Evolutionary conservation across 64 coral and sea anemone genomes (phyloP), one percentile per base, ranked within the genome.

Genomic region (Porites lutea): DNA sequence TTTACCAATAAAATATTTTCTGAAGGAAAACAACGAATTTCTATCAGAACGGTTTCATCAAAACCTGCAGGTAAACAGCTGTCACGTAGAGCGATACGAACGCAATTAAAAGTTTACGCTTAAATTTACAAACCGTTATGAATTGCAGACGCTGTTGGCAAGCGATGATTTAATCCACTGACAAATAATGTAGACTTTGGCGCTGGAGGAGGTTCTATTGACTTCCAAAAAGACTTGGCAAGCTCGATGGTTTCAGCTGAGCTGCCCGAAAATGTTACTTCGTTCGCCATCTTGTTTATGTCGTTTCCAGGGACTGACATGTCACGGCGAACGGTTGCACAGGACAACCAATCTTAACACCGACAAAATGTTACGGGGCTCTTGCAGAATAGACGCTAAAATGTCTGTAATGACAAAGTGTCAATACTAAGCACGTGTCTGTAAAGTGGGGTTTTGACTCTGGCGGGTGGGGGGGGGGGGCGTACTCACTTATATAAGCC

Each of bases 221-320:
- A 72, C 65, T 93, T 88, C 95, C 95, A 96, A 84, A 96, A 96
- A 14, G 86, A 59, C 52, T 96, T 96, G 48, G 95, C 95, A 70
- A 83, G 19, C 45, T 96, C 95, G 65, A 93, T 93, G 43, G 92
- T 91, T 76, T 96, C 90, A 13, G 78, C 11, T 21, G 90, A 96
- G 59, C 90, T 96, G 3, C 90, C 86, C 65, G 90, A 89, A 48
- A 96, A 96, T 44, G 23, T 74, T 15, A 96, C 86, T 63, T 85
- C 79, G 8, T 85, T 90, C 95, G 86, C 95, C 95, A 96, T 96
- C 67, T 93, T 96, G 48, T 54, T 52, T 2, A 52, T 77, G 14
- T 77, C 74, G 74, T 77, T 77, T 77, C 74, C 48, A 77, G 48
- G 74, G 12, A 50, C n/a, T 54, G 74, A 48, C 52, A 15, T 48